Base-by-base conservation (phyloP, 2,888 invertebrate species). In the Rotaria magnacalcarata region DNA sequence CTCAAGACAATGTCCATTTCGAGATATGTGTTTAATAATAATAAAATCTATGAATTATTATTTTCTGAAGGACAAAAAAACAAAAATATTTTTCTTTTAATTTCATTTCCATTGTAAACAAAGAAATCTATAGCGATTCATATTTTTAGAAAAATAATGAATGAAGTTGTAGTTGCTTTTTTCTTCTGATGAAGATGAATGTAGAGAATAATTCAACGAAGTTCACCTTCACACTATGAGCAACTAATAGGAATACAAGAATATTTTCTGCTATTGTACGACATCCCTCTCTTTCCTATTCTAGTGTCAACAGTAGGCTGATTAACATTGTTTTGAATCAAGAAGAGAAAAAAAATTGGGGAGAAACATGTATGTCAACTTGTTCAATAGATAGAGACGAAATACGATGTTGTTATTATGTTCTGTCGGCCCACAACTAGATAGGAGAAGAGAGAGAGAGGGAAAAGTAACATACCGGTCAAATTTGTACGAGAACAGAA, bases 261-360 rank as follows among this genome's bases (percentile, higher is more conserved):
- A 67, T 67, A 67, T 34, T 16, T 67, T 67, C 34, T 67, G 19
- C 34, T 67, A 27, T 67, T 67, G 67, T 67, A 67, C 19, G 67
- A 67, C 67, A 67, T 67, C 67, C 34, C n/a, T 34, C 34, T 67
- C 67, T 67, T n/a, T 67, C 67, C n/a, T 27, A 14, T 27, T 27
- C 67, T 67, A 67, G 16, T 67, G 67, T 67, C 67, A 67, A 67
- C 34, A 67, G 19, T 67, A 67, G 34, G 67, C 34, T 67, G 67
- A 67, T 67, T 67, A 67, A 41, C 67, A 67, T 67, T 67, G 67
- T 67, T 67, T 67, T 67, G 67, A 67, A 67, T 67, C 19, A 34
- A 34, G 34, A 34, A 34, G 34, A 34, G 34, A 27, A 34, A 19
- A 41, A 34, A 16, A 67, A 34, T 34, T 7, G 6, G 67, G 19